Evolutionary conservation across 2,888 invertebrate genomes (phyloP).

Genomic region (Allygus modestus): DNA sequence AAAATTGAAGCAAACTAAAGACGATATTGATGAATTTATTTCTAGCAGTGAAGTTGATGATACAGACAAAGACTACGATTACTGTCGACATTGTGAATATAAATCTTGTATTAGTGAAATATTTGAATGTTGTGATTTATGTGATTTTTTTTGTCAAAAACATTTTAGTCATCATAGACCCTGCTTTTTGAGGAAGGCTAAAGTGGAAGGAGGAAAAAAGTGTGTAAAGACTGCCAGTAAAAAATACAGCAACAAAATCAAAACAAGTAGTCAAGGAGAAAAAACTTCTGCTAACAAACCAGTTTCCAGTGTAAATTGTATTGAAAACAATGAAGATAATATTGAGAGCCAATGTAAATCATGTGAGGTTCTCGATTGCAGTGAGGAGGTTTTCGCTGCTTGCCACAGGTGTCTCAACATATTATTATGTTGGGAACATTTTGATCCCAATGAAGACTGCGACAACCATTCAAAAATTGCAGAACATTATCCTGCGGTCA

Average conservation of each 20-base stretch:
- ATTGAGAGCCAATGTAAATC: conserved; percentile 11
- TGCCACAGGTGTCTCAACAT: background rate
- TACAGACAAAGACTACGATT: background rate
- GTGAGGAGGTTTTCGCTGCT: background rate
- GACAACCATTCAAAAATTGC: background rate
- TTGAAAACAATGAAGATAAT: conserved; percentile 3
- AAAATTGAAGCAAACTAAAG: background rate
- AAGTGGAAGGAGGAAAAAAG: conserved; percentile 1
- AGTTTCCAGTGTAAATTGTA: background rate
- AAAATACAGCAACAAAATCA: conserved; percentile 19
- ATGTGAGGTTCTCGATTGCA: background rate
- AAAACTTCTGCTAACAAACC: conserved; percentile 8
- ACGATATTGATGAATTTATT: conserved; percentile 14
- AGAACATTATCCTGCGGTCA: background rate
- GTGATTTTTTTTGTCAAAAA: background rate
- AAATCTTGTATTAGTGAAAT: background rate
- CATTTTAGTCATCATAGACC: background rate
- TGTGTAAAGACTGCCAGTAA: conserved; percentile 1
- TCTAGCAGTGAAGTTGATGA: conserved; percentile 18
- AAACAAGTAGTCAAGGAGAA: conserved; percentile 13
- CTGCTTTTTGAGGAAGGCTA: conserved; percentile 1
- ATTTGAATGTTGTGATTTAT: background rate
- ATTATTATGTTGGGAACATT: conserved; percentile 16
- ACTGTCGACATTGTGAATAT: conserved; percentile 1
- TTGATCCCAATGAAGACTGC: background rate